A percentile compares a stretch with the other conserved stretches of the same genome.
Evolutionary conservation across 2,797 vertebrate genomes (phyloP).

Genomic region (Adelosebastes latens): DNA sequence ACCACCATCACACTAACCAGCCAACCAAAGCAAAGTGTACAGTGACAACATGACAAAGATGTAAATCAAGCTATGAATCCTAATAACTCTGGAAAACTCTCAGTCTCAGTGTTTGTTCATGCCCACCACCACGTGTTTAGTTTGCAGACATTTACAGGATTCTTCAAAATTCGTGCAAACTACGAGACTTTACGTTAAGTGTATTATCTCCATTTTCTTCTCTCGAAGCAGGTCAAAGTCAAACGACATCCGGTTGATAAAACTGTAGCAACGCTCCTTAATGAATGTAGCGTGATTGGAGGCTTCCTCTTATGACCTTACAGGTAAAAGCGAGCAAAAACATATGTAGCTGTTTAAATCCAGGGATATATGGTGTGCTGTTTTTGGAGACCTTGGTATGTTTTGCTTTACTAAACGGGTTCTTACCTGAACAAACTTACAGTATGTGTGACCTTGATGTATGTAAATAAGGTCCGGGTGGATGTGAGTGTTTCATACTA

Average conservation of each 20-base stretch:
- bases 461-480: conserved; percentile 49
- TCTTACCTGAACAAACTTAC: conserved; percentile 38
- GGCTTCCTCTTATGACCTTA: conserved; percentile 38
- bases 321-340: conserved; percentile 14
- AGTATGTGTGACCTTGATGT: conserved; percentile 39
- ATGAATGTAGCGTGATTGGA: conserved; percentile 59
- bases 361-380: conserved; percentile 66
- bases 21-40: conserved; percentile 64
- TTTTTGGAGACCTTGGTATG: conserved; percentile 54
- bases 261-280: conserved; percentile 37
- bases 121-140: conserved; percentile 18
- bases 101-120: conserved; percentile 39
- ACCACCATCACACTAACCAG: conserved; percentile 60
- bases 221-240: conserved; percentile 35
- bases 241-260: conserved; percentile 19
- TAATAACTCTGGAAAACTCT: conserved; percentile 38
- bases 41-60: conserved; percentile 41
- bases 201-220: conserved; percentile 6
- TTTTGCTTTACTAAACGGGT: conserved; percentile 50
- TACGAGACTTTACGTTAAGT: not conserved
- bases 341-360: conserved; percentile 52
- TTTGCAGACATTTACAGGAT: not conserved
- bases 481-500: conserved; percentile 72
- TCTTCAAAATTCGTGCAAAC: not conserved
- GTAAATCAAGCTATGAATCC: conserved; percentile 33